Evolutionary conservation across 2,113 vertebrate species (phyloP).

Genomic region (Lophochroa leadbeateri): DNA sequence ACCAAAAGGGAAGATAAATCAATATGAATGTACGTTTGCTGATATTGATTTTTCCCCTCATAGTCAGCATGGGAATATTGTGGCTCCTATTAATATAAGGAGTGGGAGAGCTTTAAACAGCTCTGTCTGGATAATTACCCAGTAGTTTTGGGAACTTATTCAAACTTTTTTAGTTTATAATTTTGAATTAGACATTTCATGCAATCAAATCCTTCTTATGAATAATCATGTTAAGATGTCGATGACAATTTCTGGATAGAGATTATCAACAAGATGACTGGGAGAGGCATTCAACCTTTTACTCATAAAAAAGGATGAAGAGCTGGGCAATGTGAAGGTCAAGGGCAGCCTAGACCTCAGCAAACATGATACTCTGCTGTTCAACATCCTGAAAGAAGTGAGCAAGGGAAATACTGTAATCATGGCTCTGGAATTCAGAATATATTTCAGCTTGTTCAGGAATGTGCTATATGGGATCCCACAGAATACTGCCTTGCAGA

Average conservation of each 20-base stretch:
- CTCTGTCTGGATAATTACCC: slow-evolving; percentile 35
- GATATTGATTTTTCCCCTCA: slow-evolving; percentile 64
- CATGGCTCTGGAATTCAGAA: not conserved
- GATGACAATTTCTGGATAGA: not conserved
- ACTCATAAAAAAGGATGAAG: not conserved
- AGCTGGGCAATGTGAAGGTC: not conserved
- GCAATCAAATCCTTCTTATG: not conserved
- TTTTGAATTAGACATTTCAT: slow-evolving; percentile 8
- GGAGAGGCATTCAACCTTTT: not conserved
- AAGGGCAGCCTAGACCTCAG: not conserved
- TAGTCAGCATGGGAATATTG: slow-evolving; percentile 52
- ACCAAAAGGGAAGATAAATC: slow-evolving; percentile 63
- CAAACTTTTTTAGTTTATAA: not conserved
- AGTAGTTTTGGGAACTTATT: slow-evolving; percentile 15
- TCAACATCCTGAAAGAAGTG: not conserved
- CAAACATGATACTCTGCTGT: not conserved
- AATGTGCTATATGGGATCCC: not conserved
- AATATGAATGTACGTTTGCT: slow-evolving; percentile 53
- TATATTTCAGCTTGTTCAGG: not conserved
- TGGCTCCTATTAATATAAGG: slow-evolving; percentile 31
- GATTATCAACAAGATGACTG: not conserved
- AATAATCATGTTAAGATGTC: not conserved
- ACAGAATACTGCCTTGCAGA: not conserved
- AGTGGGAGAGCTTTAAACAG: slow-evolving; percentile 32
- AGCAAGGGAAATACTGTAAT: not conserved